Conservation (phyloP, 2,797 vertebrate species). For the Staurois parvus region DNA sequence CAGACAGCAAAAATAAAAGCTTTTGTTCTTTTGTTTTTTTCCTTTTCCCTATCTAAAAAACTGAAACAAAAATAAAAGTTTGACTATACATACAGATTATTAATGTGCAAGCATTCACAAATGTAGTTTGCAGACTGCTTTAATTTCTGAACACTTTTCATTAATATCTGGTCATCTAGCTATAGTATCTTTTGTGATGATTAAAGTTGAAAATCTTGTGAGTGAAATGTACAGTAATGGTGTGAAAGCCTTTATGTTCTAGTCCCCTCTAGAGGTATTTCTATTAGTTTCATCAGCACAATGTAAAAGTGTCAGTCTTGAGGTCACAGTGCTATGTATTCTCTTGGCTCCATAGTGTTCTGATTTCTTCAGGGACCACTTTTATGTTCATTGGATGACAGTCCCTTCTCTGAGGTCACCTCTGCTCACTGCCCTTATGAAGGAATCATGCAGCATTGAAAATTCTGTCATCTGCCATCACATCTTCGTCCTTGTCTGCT, state of each 20-base stretch:
- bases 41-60: too few relatives aligned
- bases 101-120: too few relatives aligned
- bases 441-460: conserved; percentile 25
- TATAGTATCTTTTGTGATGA: background rate
- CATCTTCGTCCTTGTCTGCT: background rate
- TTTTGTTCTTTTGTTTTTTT: too few relatives aligned
- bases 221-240: background rate
- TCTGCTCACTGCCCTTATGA: conserved; percentile 41
- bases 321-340: conserved; percentile 44
- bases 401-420: conserved; percentile 53
- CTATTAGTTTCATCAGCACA: conserved; percentile 54
- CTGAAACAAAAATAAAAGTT: too few relatives aligned
- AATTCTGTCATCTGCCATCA: conserved; percentile 34
- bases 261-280: conserved; percentile 34
- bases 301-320: conserved; percentile 52
- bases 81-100: too few relatives aligned
- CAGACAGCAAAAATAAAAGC: too few relatives aligned
- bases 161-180: too few relatives aligned
- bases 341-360: conserved; percentile 29
- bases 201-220: background rate
- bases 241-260: conserved; percentile 3
- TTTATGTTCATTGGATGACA: conserved; percentile 55
- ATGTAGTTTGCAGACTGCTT: too few relatives aligned
- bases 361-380: conserved; percentile 51
- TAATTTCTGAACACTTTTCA: too few relatives aligned